Base-by-base conservation (phyloP, 2,797 vertebrate genomes). In the Chiroxiphia lanceolata region DNA sequence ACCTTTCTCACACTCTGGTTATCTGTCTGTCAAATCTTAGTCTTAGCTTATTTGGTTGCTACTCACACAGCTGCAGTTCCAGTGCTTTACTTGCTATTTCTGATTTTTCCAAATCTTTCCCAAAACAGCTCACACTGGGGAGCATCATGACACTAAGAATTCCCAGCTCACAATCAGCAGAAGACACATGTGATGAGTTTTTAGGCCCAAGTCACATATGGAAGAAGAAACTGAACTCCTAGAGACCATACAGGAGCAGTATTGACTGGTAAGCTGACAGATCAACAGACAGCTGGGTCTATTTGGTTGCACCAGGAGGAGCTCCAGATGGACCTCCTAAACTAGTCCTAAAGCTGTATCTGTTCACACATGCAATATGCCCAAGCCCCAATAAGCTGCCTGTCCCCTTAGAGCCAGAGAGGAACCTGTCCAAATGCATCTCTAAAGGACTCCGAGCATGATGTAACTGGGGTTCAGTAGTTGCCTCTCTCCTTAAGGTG, bases 151-250 rank as follows among this genome's bases (percentile, higher is more conserved):
- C 34, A 71, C 47, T 23, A 64, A 26, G 25, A 80, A 83, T 15
- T 19, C 44, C 12, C 51, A 83, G 54, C 7, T 63, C 44, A 53
- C 26, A 64, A 54, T 12, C 16, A 78, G 29, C 23, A 44, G n/a
- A 81, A 70, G 31, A 77, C 26, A 53, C 8, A 3, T 4, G 12
- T 1, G 8, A 31, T 22, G 15, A 40, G 64, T 83, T 80, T 77
- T 60, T 10, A 64, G 20, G 21, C 11, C 29, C 17, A 2, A 4
- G 36, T 29, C 4, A 1, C 8, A 85, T 6, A 48, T 0, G 71
- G 34, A 74, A 76, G 47, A 48, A 4, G 13, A 85, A 80, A 83
- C 12, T 36, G 59, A 69, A n/a, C 8, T 61, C 29, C 34, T 20
- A 13, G 51, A 27, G 27, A 79, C 21, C 4, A 59, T 34, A 33